phyloP scores from a whole-genome alignment of 2,797 vertebrate species.

The Sardinella longiceps region DNA sequence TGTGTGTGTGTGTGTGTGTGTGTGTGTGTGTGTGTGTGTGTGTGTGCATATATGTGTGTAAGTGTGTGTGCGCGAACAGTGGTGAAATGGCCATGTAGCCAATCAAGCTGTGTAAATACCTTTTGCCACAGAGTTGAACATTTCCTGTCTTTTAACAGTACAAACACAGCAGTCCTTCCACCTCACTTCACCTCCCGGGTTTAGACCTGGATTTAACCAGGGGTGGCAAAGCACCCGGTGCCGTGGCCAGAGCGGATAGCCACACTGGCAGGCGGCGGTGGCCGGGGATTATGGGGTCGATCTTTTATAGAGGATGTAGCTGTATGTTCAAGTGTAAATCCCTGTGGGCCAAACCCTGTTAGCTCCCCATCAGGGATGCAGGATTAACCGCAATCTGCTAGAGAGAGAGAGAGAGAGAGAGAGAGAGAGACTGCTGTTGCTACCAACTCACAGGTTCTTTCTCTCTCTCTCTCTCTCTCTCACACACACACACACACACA shows the following conservation, averaged over 20 bases:
- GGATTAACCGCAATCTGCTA: slow-evolving; percentile 49
- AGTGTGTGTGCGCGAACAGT: not conserved
- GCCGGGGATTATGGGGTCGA: slow-evolving; percentile 17
- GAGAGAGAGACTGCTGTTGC: not conserved
- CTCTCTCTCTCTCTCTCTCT: not conserved
- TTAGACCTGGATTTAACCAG: not conserved
- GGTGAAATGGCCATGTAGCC: not conserved
- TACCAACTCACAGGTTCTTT: not conserved
- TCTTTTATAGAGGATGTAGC: slow-evolving; percentile 32
- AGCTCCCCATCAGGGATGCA: slow-evolving; percentile 38
- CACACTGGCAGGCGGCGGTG: not conserved
- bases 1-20: not conserved
- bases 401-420: slow-evolving; percentile 7
- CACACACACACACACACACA: not conserved
- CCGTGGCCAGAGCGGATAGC: not conserved
- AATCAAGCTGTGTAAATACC: not conserved
- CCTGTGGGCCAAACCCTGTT: slow-evolving; percentile 26
- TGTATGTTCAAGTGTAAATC: slow-evolving; percentile 45
- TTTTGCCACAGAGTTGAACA: not conserved
- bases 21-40: not conserved
- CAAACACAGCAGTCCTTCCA: not conserved
- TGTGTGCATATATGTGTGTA: not conserved
- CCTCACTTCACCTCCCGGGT: not conserved
- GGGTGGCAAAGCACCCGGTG: not conserved
- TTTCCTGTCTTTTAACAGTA: not conserved